Conservation (phyloP, 2,888 invertebrate genomes). For the Branchellion lobata region DNA sequence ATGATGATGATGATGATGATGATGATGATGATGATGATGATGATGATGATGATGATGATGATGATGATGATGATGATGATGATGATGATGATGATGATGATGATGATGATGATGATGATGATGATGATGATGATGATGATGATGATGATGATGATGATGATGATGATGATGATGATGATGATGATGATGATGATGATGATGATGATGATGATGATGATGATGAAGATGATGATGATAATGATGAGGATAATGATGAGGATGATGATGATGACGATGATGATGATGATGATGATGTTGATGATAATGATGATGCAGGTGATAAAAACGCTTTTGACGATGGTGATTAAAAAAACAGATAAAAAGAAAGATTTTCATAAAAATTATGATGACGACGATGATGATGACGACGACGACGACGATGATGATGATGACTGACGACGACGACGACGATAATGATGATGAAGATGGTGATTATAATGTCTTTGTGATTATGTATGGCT, state of each 20-base stretch:
- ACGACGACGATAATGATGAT: too few relatives aligned
- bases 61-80: slow-evolving; percentile 33
- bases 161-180: slow-evolving; percentile 47
- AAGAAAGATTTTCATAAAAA: slow-evolving; percentile 28
- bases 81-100: slow-evolving; percentile 41
- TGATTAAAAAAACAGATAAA: too few relatives aligned
- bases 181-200: slow-evolving; percentile 27
- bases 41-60: slow-evolving; percentile 36
- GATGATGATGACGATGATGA: neutral
- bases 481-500: too few relatives aligned
- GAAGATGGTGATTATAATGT: neutral
- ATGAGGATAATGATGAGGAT: neutral
- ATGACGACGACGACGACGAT: slow-evolving; percentile 40
- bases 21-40: slow-evolving; percentile 29
- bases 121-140: slow-evolving; percentile 37
- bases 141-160: slow-evolving; percentile 33
- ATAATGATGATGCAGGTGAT: too few relatives aligned
- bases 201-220: slow-evolving; percentile 19
- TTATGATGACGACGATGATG: slow-evolving; percentile 33
- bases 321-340: too few relatives aligned
- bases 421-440: too few relatives aligned
- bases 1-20: slow-evolving; percentile 30
- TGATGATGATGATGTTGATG: neutral
- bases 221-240: slow-evolving; percentile 6
- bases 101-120: slow-evolving; percentile 31